Evolutionary conservation across 2,888 invertebrate genomes (phyloP).

Genomic region (Heteropelma amictum): DNA sequence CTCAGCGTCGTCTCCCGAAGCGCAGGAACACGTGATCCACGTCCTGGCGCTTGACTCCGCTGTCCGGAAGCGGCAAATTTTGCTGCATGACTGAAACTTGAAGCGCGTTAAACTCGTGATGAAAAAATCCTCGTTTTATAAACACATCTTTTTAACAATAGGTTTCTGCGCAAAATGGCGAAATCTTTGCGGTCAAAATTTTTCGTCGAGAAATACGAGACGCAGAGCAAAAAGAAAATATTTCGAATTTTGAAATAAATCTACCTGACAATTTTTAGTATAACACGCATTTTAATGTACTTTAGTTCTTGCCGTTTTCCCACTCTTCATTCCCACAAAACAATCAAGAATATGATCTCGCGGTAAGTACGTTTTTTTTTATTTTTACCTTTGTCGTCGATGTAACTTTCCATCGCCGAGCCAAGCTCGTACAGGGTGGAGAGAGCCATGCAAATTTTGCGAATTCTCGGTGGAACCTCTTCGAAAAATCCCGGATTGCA

Average conservation of each 20-base stretch:
- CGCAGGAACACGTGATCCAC: constrained; percentile 94
- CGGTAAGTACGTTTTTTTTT: too few relatives aligned
- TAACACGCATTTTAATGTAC: too few relatives aligned
- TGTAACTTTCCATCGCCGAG: constrained; percentile 81
- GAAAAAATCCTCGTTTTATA: too few relatives aligned
- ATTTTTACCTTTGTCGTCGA: constrained; percentile 79
- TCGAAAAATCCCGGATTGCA: constrained; percentile 82
- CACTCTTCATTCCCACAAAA: neutral
- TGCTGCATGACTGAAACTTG: constrained; percentile 73
- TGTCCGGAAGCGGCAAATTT: constrained; percentile 79
- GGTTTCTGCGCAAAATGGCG: too few relatives aligned
- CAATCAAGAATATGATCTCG: too few relatives aligned
- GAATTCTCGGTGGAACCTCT: constrained; percentile 82
- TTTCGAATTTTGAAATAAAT: too few relatives aligned
- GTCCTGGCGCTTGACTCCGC: constrained; percentile 90
- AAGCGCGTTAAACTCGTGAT: constrained; percentile 10
- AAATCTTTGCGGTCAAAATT: too few relatives aligned
- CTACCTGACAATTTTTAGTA: too few relatives aligned
- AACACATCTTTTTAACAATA: too few relatives aligned
- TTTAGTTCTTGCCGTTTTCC: too few relatives aligned
- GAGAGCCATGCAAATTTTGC: constrained; percentile 83
- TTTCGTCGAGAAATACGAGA: too few relatives aligned
- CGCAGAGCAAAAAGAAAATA: too few relatives aligned
- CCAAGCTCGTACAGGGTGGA: constrained; percentile 83
- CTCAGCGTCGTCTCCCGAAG: constrained; percentile 89